phyloP scores from a whole-genome alignment of 2,113 vertebrate species.

The Hymenochirus boettgeri region DNA sequence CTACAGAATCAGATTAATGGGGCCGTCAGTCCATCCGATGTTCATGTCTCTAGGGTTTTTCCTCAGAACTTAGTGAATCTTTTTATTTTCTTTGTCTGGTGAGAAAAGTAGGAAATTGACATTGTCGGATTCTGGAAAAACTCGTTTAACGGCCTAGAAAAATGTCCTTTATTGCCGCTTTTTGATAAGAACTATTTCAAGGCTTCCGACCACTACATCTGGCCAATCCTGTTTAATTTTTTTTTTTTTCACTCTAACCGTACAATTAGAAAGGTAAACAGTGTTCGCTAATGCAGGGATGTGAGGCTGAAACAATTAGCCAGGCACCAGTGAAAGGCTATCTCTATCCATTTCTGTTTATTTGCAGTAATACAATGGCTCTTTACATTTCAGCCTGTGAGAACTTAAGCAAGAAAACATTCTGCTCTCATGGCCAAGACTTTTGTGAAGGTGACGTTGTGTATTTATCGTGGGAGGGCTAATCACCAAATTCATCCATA shows the following conservation, averaged over 20 bases:
- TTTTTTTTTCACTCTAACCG: neutral
- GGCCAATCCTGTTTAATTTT: neutral
- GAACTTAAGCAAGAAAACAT: neutral
- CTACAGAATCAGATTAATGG: too few relatives aligned
- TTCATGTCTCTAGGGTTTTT: too few relatives aligned
- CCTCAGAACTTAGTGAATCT: too few relatives aligned
- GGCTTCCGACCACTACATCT: neutral
- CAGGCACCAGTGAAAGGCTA: neutral
- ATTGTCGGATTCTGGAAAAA: neutral
- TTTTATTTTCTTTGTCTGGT: too few relatives aligned
- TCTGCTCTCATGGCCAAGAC: neutral
- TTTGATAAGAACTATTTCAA: neutral
- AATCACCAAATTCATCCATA: neutral
- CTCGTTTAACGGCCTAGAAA: too few relatives aligned
- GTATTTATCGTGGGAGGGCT: neutral
- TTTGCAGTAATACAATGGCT: neutral
- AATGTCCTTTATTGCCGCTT: too few relatives aligned
- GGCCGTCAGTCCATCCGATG: too few relatives aligned
- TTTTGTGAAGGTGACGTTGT: neutral
- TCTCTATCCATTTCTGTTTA: neutral
- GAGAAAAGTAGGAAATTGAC: neutral
- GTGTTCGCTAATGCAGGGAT: neutral
- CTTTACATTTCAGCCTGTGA: neutral
- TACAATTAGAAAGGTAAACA: slow-evolving; percentile 1
- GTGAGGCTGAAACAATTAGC: neutral